Evolutionary conservation across 2,797 vertebrate genomes (phyloP).

Genomic region (Sus cebifrons): DNA sequence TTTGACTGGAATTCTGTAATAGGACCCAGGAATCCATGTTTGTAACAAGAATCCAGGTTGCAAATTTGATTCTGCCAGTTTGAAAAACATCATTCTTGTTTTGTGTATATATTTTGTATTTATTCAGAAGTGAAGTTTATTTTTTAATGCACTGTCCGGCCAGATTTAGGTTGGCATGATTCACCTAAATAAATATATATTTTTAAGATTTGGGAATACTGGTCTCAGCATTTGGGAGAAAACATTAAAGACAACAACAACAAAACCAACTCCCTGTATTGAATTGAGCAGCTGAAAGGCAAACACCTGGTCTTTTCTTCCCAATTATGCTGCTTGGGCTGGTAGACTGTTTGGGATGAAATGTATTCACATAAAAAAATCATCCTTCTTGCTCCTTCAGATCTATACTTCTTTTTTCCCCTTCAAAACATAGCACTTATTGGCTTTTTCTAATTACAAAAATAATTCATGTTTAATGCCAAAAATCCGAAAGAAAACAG

Average conservation of each 20-base stretch:
- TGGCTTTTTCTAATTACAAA: constrained; percentile 73
- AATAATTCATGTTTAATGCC: constrained; percentile 67
- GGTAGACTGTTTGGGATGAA: constrained; percentile 44
- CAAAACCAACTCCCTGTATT: constrained; percentile 35
- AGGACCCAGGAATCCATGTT: constrained; percentile 21
- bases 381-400: constrained; percentile 62
- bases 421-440: constrained; percentile 57
- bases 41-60: constrained; percentile 48
- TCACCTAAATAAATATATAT: background rate
- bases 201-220: constrained; percentile 23
- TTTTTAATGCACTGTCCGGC: constrained; percentile 53
- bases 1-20: constrained; percentile 7
- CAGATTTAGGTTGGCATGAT: constrained; percentile 53
- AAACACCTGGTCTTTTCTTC: constrained; percentile 80
- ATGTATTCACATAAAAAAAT: constrained; percentile 65
- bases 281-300: constrained; percentile 63
- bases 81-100: constrained; percentile 52
- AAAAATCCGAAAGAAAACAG: constrained; percentile 67
- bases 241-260: constrained; percentile 37
- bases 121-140: constrained; percentile 59
- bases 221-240: constrained; percentile 64
- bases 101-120: background rate
- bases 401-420: background rate
- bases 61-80: constrained; percentile 46
- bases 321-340: constrained; percentile 64